Percentiles rank a stretch among this genome's conserved stretches.
These are phyloP conservation scores for Lepidurus apus DNA, from an alignment of 1,140 invertebrate species.

Conservation along the genomic window DNA sequence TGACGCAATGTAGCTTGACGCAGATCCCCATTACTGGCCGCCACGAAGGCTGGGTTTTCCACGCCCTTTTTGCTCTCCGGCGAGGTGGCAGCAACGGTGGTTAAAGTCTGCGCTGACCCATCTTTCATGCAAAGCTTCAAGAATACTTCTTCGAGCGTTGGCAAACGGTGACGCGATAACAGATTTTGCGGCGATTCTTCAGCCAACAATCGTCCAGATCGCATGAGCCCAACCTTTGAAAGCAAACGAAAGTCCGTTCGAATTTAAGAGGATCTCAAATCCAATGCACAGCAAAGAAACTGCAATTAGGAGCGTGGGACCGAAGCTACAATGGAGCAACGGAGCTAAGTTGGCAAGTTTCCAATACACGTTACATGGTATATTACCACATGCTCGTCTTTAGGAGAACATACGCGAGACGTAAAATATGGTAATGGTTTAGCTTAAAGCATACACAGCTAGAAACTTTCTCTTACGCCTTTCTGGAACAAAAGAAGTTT, in stretches of 20 bases:
- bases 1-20: not conserved
- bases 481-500: conserved; percentile 16
- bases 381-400: not conserved
- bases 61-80: not conserved
- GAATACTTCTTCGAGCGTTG: conserved; percentile 88
- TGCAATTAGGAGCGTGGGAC: not conserved
- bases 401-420: not conserved
- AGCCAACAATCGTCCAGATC: conserved; percentile 80
- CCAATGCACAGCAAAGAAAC: not conserved
- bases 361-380: not conserved
- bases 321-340: not conserved
- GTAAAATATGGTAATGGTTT: conserved; percentile 12
- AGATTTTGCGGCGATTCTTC: conserved; percentile 84
- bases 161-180: conserved; percentile 71
- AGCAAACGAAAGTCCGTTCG: conserved; percentile 8
- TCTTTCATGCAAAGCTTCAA: conserved; percentile 75
- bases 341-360: not conserved
- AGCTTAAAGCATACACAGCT: not conserved
- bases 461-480: not conserved
- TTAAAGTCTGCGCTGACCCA: conserved; percentile 18
- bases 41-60: conserved; percentile 31
- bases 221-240: conserved; percentile 84
- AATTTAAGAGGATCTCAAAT: not conserved
- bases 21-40: not conserved
- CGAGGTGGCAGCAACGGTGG: not conserved